Evolutionary conservation across 1,140 invertebrate species (phyloP).

Genomic region (Pseudomyrmex cubaensis): DNA sequence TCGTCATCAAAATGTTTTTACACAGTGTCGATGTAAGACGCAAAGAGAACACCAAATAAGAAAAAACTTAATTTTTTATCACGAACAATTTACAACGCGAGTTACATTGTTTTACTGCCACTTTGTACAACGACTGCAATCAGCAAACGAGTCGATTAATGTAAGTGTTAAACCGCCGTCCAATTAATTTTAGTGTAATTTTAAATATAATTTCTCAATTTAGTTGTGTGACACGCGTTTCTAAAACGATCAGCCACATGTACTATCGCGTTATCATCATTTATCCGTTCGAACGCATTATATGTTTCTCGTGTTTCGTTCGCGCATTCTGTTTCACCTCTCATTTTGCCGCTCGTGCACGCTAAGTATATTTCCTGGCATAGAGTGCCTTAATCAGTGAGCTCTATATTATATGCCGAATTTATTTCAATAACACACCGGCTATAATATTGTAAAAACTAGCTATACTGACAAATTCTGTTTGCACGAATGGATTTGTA

Average conservation of each 20-base stretch:
- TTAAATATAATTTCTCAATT: slow-evolving; percentile 60
- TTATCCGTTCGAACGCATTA: background rate
- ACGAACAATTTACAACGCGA: background rate
- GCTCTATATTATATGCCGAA: no score
- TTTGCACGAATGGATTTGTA: no score
- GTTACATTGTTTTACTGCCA: slow-evolving; percentile 49
- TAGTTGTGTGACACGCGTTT: no score
- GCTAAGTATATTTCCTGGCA: slow-evolving; percentile 71
- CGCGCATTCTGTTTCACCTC: slow-evolving; percentile 50
- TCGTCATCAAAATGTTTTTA: slow-evolving; percentile 3
- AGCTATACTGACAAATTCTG: no score
- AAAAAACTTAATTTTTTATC: slow-evolving; percentile 1
- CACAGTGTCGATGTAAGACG: background rate
- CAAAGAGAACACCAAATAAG: background rate
- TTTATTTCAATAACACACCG: no score
- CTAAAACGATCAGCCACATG: no score
- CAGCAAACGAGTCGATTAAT: slow-evolving; percentile 61
- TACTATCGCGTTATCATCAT: no score
- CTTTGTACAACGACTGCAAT: slow-evolving; percentile 27
- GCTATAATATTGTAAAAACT: no score
- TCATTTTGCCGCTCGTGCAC: slow-evolving; percentile 66
- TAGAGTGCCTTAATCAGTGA: slow-evolving; percentile 70
- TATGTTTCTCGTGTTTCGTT: slow-evolving; percentile 33
- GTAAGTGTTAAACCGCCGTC: slow-evolving; percentile 79
- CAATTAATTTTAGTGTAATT: slow-evolving; percentile 80